These are phyloP conservation scores for Mormyrus proboscirostris DNA, from an alignment of 2,797 vertebrate genomes.

Conservation along the genomic window DNA sequence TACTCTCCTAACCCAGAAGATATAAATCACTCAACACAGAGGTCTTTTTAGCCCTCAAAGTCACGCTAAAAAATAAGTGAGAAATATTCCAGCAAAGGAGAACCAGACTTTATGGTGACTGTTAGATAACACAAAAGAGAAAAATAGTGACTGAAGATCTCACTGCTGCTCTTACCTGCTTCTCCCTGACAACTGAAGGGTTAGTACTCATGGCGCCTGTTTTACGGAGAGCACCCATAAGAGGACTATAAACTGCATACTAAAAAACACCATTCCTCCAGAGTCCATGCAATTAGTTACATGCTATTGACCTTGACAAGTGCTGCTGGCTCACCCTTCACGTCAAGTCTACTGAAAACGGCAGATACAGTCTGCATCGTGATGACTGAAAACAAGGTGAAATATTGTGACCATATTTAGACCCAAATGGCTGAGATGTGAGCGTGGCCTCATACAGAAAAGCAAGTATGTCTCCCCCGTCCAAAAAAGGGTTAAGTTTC, in stretches of 20 bases:
- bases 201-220: neutral
- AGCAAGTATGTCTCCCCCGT: no score
- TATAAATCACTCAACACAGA: neutral
- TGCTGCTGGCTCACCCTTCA: conserved; percentile 1
- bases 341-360: neutral
- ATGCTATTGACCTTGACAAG: neutral
- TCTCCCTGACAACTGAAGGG: neutral
- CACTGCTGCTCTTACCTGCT: neutral
- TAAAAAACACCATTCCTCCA: neutral
- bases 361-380: neutral
- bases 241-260: neutral
- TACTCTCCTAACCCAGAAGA: neutral
- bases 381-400: neutral
- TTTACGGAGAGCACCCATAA: neutral
- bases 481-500: neutral
- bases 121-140: neutral
- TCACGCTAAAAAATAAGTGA: neutral
- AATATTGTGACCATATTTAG: neutral
- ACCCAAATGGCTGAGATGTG: neutral
- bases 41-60: neutral
- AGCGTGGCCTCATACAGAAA: neutral
- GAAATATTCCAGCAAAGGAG: neutral
- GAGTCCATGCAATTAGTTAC: neutral
- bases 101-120: neutral
- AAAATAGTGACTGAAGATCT: neutral